phyloP scores from a whole-genome alignment of 2,888 invertebrate species.

The Chydorus sphaericus region DNA sequence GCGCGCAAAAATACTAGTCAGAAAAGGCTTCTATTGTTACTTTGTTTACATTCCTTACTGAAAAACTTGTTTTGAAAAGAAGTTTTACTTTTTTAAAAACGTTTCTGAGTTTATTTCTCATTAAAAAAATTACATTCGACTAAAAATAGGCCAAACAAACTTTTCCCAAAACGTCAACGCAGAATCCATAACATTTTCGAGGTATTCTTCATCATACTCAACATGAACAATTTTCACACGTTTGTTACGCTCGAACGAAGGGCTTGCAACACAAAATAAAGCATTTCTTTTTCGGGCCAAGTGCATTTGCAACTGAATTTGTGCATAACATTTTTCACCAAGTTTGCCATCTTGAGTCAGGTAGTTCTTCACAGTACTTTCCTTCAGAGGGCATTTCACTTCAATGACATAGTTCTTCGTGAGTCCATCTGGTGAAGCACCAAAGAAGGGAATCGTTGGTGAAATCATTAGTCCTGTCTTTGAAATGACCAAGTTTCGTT shows the following conservation, averaged over 20 bases:
- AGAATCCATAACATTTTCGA: neutral
- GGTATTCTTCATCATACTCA: neutral
- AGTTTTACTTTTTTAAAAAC: no score
- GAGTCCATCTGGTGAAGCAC: conserved; percentile 16
- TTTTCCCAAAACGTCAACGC: neutral
- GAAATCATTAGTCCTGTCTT: neutral
- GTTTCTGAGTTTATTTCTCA: no score
- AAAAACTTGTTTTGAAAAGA: no score
- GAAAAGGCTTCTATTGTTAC: no score
- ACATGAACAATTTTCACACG: conserved; percentile 16
- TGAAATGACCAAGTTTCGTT: neutral
- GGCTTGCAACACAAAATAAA: conserved; percentile 22
- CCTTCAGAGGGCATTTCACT: conserved; percentile 10
- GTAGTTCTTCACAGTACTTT: conserved; percentile 5
- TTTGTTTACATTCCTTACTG: no score
- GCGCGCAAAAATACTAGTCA: no score
- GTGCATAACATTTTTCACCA: conserved; percentile 19
- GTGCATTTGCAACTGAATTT: conserved; percentile 23
- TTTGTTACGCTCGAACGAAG: conserved; percentile 20
- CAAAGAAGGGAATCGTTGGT: conserved; percentile 5
- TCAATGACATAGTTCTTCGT: conserved; percentile 10
- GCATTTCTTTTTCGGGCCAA: conserved; percentile 18
- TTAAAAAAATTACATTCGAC: neutral
- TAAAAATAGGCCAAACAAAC: neutral
- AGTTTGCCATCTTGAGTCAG: neutral